Percentiles rank a stretch among this genome's conserved stretches.
Evolutionary conservation across 2,888 invertebrate species (phyloP).

Genomic region (Sipha maydis): DNA sequence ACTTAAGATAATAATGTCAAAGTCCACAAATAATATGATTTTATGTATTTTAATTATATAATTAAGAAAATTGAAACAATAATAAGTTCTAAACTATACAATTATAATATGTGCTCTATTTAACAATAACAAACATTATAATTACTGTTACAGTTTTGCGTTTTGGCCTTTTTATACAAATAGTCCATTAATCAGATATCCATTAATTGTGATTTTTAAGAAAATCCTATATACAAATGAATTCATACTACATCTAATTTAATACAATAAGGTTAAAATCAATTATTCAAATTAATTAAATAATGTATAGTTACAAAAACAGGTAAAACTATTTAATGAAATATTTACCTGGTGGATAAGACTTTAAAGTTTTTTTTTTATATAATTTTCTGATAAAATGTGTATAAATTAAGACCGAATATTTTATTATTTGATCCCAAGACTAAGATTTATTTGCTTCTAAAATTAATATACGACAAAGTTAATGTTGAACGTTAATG

Average conservation of each 20-base stretch:
- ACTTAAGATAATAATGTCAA: neutral
- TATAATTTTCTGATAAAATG: slow-evolving; percentile 23
- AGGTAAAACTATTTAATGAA: neutral
- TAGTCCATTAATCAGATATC: neutral
- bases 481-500: slow-evolving; percentile 56
- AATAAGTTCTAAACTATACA: neutral
- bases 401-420: slow-evolving; percentile 17
- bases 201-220: neutral
- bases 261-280: neutral
- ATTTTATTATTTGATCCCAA: slow-evolving; percentile 59
- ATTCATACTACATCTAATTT: neutral
- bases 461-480: slow-evolving; percentile 58
- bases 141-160: neutral
- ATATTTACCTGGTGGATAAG: neutral
- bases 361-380: neutral
- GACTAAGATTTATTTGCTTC: slow-evolving; percentile 59
- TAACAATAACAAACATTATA: neutral
- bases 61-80: neutral
- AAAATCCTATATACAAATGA: neutral
- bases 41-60: neutral
- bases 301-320: neutral
- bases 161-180: neutral
- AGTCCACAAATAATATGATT: neutral
- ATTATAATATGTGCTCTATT: neutral
- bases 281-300: neutral